These are phyloP conservation scores for Rhabditoides inermis DNA, from an alignment of 2,888 invertebrate genomes.

Conservation along the genomic window DNA sequence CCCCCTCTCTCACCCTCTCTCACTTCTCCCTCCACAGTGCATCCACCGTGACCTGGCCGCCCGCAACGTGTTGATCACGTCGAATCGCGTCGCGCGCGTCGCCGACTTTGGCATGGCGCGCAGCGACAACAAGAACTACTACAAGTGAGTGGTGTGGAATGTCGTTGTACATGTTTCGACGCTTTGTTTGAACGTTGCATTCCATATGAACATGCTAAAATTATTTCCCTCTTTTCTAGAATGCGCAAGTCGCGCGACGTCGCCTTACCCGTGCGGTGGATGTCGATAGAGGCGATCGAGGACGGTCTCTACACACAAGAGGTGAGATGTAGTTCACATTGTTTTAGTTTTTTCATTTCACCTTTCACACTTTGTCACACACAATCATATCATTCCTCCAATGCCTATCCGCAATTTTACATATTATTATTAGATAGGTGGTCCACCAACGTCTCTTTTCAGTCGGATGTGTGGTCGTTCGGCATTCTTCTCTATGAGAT, in stretches of 20 bases:
- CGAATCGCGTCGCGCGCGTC: conserved; percentile 84
- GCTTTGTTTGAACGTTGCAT: background rate
- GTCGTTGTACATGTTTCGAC: too few relatives aligned
- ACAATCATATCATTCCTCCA: too few relatives aligned
- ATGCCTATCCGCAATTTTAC: too few relatives aligned
- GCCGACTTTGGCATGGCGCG: conserved; percentile 93
- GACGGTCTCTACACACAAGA: conserved; percentile 68
- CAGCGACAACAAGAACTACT: conserved; percentile 66
- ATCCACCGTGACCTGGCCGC: conserved; percentile 94
- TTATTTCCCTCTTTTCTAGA: conserved; percentile 7
- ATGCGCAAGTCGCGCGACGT: too few relatives aligned
- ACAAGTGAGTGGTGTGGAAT: too few relatives aligned
- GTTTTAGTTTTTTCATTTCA: too few relatives aligned
- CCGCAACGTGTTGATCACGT: conserved; percentile 85
- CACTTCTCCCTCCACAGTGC: too few relatives aligned
- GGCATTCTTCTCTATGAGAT: conserved; percentile 59
- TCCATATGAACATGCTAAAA: background rate
- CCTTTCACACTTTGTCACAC: too few relatives aligned
- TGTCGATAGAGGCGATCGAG: conserved; percentile 92
- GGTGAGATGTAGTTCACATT: too few relatives aligned
- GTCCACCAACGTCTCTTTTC: too few relatives aligned
- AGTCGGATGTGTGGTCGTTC: conserved; percentile 57
- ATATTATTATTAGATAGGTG: too few relatives aligned
- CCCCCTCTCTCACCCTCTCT: too few relatives aligned
- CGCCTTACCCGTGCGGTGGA: conserved; percentile 91